Evolutionary conservation across 2,888 invertebrate species (phyloP).

Genomic region (Keiferia lycopersicella): DNA sequence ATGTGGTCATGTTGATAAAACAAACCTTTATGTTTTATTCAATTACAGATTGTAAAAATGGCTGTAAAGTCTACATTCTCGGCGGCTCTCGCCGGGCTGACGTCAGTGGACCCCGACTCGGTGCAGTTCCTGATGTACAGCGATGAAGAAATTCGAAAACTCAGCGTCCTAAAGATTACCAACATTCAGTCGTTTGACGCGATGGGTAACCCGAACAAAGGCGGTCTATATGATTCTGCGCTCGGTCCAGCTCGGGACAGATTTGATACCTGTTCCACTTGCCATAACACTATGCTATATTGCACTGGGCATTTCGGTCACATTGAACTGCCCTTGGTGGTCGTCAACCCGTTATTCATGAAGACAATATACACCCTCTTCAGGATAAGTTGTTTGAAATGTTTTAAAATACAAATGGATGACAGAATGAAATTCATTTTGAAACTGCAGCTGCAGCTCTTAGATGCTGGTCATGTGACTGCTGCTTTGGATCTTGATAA

Average conservation of each 20-base stretch:
- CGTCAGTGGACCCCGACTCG: slow-evolving; percentile 68
- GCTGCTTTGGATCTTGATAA: slow-evolving; percentile 86
- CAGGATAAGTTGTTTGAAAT: slow-evolving; percentile 85
- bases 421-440: slow-evolving; percentile 80
- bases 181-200: slow-evolving; percentile 90
- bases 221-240: slow-evolving; percentile 94
- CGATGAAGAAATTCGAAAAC: slow-evolving; percentile 87
- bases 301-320: slow-evolving; percentile 98
- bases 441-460: slow-evolving; percentile 84
- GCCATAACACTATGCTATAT: slow-evolving; percentile 82
- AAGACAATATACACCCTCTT: slow-evolving; percentile 86
- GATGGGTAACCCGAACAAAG: slow-evolving; percentile 89
- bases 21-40: slow-evolving; percentile 4
- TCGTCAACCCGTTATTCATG: slow-evolving; percentile 95
- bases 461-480: slow-evolving; percentile 87
- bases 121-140: slow-evolving; percentile 87
- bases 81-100: slow-evolving; percentile 53
- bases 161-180: slow-evolving; percentile 91
- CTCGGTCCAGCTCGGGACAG: slow-evolving; percentile 86
- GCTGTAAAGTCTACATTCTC: slow-evolving; percentile 54
- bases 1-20: slow-evolving; percentile 19
- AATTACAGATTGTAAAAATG: slow-evolving; percentile 46
- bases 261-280: slow-evolving; percentile 90
- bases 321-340: slow-evolving; percentile 93
- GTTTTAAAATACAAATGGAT: slow-evolving; percentile 84